Percentiles rank a stretch among this genome's conserved stretches.
Conservation (phyloP, 2,888 invertebrate species). For the Julus scanicus region DNA sequence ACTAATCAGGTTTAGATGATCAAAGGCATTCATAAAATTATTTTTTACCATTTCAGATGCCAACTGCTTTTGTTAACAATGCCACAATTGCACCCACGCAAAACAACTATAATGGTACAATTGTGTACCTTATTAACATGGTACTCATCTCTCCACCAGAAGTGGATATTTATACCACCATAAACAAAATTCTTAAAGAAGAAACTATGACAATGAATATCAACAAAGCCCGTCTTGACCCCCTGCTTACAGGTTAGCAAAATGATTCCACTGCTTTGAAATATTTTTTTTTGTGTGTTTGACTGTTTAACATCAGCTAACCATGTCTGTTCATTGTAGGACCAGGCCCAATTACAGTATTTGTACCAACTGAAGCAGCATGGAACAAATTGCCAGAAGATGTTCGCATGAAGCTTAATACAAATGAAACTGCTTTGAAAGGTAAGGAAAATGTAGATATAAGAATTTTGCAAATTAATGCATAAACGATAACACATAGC, state of each 20-base stretch:
- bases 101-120: conserved; percentile 35
- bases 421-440: conserved; percentile 44
- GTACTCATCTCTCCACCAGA: conserved; percentile 53
- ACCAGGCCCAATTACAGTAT: conserved; percentile 52
- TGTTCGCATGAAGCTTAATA: neutral
- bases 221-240: conserved; percentile 26
- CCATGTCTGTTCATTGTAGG: neutral
- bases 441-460: neutral
- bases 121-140: conserved; percentile 49
- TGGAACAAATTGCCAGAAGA: conserved; percentile 49
- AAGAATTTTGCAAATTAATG: neutral
- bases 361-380: conserved; percentile 55
- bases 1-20: too few relatives aligned
- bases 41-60: conserved; percentile 36
- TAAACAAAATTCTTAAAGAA: conserved; percentile 43
- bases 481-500: too few relatives aligned
- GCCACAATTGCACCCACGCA: conserved; percentile 52
- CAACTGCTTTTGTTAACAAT: conserved; percentile 52
- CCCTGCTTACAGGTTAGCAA: conserved; percentile 47
- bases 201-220: conserved; percentile 27
- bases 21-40: neutral
- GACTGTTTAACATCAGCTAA: conserved; percentile 18
- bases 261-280: neutral
- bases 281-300: neutral
- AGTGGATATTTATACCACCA: conserved; percentile 52